These are phyloP conservation scores for Osmerus mordax DNA, from an alignment of 2,113 vertebrate genomes.

Conservation along the genomic window DNA sequence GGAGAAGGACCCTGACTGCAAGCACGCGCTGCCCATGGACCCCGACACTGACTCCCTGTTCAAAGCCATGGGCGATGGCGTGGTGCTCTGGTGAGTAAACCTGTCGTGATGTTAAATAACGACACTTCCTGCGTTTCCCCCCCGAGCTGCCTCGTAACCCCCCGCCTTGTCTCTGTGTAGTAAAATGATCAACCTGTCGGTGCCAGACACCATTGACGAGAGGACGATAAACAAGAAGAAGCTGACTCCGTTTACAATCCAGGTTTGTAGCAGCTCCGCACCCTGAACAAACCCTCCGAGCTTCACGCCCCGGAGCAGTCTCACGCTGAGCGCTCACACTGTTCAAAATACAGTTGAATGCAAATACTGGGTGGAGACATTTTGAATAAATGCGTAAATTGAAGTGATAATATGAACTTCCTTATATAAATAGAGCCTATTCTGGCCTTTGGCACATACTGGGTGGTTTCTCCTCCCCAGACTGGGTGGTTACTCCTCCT, in stretches of 20 bases:
- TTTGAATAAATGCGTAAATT: too few species aligned
- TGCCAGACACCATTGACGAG: conserved; percentile 96
- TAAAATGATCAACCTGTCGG: conserved; percentile 98
- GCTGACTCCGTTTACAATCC: conserved; percentile 89
- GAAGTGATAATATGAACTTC: too few species aligned
- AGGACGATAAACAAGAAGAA: conserved; percentile 97
- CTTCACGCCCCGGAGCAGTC: too few species aligned
- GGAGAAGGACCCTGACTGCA: conserved; percentile 89
- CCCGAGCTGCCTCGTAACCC: too few species aligned
- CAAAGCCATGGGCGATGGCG: conserved; percentile 85
- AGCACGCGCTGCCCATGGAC: conserved; percentile 90
- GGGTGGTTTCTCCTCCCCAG: too few species aligned
- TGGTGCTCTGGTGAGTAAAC: conserved; percentile 87
- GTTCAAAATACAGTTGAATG: too few species aligned
- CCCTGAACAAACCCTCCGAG: too few species aligned
- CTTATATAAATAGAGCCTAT: too few species aligned
- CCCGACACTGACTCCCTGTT: conserved; percentile 89
- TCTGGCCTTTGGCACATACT: too few species aligned
- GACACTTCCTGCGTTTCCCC: conserved; percentile 6
- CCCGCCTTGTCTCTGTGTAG: conserved; percentile 59
- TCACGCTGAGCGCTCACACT: too few species aligned
- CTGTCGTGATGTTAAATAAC: neutral
- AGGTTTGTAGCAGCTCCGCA: conserved; percentile 66
- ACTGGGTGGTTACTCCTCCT: too few species aligned
- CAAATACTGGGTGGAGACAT: too few species aligned